Conservation (phyloP, 2,113 vertebrate species). For the Pterocles orientalis region DNA sequence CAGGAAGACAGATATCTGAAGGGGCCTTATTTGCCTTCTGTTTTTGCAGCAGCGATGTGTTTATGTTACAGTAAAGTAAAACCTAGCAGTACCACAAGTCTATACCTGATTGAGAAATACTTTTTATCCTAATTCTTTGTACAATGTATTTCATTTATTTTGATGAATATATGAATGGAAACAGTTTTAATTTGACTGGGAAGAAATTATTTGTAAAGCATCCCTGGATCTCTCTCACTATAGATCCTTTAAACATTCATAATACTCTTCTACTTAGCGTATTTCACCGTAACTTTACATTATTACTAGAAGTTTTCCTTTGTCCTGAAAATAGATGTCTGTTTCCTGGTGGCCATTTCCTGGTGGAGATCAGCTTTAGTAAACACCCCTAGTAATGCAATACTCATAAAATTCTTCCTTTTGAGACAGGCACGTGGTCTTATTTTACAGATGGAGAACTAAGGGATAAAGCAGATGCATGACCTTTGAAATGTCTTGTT, state of each 20-base stretch:
- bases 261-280: background rate
- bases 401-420: background rate
- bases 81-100: background rate
- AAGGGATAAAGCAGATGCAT: background rate
- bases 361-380: background rate
- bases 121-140: background rate
- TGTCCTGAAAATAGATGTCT: background rate
- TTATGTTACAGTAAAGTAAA: background rate
- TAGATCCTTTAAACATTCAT: background rate
- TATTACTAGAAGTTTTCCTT: background rate
- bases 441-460: background rate
- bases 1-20: background rate
- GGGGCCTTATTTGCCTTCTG: background rate
- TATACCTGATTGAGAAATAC: background rate
- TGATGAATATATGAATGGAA: background rate
- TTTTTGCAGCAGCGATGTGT: background rate
- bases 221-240: background rate
- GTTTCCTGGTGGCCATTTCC: background rate
- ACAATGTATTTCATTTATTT: background rate
- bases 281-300: background rate
- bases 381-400: background rate
- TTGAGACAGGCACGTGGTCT: background rate
- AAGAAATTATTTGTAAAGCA: background rate
- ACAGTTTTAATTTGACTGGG: background rate
- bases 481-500: background rate